These are phyloP conservation scores for Dysdera silvatica DNA, from an alignment of 1,140 invertebrate genomes.

Conservation along the genomic window DNA sequence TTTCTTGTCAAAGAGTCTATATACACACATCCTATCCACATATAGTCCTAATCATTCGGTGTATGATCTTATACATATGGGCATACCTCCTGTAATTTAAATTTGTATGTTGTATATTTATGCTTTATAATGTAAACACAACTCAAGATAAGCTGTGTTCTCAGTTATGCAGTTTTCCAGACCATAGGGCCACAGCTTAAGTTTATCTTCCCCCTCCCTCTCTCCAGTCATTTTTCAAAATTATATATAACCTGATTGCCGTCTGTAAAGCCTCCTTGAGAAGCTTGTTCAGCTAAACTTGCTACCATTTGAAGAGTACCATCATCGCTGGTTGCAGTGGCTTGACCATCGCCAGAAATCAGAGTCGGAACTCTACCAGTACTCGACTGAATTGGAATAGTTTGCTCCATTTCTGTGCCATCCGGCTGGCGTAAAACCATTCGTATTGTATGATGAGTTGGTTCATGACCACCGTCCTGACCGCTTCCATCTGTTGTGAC, in stretches of 20 bases:
- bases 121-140: too few species aligned
- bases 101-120: too few species aligned
- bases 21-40: too few species aligned
- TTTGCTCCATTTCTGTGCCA: slow-evolving; percentile 30
- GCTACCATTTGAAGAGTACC: slow-evolving; percentile 39
- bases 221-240: not conserved
- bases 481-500: slow-evolving; percentile 7
- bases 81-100: too few species aligned
- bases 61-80: too few species aligned
- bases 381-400: slow-evolving; percentile 16
- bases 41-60: too few species aligned
- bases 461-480: not conserved
- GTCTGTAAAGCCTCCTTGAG: slow-evolving; percentile 24
- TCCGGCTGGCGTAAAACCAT: slow-evolving; percentile 29
- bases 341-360: slow-evolving; percentile 31
- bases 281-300: slow-evolving; percentile 37
- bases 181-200: too few species aligned
- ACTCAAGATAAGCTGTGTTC: too few species aligned
- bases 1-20: too few species aligned
- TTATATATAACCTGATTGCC: slow-evolving; percentile 45
- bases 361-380: slow-evolving; percentile 27
- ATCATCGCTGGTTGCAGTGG: slow-evolving; percentile 29
- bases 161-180: too few species aligned
- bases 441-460: slow-evolving; percentile 21
- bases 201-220: too few species aligned